A percentile compares a stretch with the other conserved stretches of the same genome.
phyloP scores from a whole-genome alignment of 2,113 vertebrate species.

The Aptenodytes forsteri region DNA sequence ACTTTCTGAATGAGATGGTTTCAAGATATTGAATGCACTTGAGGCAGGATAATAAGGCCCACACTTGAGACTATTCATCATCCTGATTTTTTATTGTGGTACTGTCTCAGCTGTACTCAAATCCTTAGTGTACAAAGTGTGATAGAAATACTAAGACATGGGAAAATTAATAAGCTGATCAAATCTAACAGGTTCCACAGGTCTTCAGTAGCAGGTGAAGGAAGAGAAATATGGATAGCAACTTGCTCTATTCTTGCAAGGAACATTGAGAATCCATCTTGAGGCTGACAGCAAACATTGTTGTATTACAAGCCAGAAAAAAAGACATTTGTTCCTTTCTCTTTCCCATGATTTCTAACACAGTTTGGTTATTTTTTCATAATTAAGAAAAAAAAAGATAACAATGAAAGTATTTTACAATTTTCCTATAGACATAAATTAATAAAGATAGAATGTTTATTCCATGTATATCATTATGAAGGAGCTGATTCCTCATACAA shows the following conservation, averaged over 20 bases:
- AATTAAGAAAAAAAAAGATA: neutral
- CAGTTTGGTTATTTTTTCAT: neutral
- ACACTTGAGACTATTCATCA: neutral
- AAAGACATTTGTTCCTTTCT: neutral
- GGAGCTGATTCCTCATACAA: neutral
- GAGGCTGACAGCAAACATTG: neutral
- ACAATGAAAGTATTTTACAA: neutral
- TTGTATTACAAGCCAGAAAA: neutral
- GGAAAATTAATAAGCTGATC: conserved; percentile 6
- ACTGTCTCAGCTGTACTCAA: neutral
- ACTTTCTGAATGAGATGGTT: neutral
- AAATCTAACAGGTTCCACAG: neutral
- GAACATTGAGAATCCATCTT: neutral
- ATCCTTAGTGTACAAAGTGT: neutral
- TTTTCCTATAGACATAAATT: neutral
- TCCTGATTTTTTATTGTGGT: neutral
- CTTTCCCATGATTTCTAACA: neutral
- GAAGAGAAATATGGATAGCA: neutral
- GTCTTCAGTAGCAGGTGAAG: neutral
- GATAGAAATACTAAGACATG: neutral
- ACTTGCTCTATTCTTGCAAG: neutral
- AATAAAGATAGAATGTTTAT: neutral
- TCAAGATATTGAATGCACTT: neutral
- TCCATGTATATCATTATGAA: neutral
- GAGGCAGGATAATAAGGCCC: neutral